Evolutionary conservation across 2,888 invertebrate genomes (phyloP).

Genomic region (Steromphala cineraria): DNA sequence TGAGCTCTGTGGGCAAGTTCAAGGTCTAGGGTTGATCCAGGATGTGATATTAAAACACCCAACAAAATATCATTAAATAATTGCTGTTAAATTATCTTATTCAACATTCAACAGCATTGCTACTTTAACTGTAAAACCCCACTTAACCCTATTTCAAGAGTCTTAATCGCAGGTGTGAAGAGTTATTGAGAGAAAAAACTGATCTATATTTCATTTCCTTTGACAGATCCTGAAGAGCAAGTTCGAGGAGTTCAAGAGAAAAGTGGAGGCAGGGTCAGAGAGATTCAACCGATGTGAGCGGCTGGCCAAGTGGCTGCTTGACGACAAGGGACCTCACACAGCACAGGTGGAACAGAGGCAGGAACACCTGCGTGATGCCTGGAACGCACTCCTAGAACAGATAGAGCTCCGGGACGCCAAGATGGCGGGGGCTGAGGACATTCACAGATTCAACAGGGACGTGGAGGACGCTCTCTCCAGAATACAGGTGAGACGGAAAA

Average conservation of each 20-base stretch:
- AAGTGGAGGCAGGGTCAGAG: slow-evolving; percentile 89
- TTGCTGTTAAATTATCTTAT: too few relatives aligned
- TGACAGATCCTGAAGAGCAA: slow-evolving; percentile 83
- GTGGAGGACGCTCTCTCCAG: slow-evolving; percentile 92
- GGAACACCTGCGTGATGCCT: slow-evolving; percentile 84
- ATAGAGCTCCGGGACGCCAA: slow-evolving; percentile 91
- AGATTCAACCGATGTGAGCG: slow-evolving; percentile 82
- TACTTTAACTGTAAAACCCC: too few relatives aligned
- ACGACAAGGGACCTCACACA: slow-evolving; percentile 89
- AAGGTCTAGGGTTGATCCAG: too few relatives aligned
- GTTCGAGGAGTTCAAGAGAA: slow-evolving; percentile 91
- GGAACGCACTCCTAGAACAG: slow-evolving; percentile 91
- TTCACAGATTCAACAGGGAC: slow-evolving; percentile 97
- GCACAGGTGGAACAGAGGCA: slow-evolving; percentile 89
- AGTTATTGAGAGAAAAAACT: too few relatives aligned
- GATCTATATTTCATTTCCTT: background rate
- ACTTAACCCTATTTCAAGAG: too few relatives aligned
- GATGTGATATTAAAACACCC: too few relatives aligned
- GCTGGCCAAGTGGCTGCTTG: slow-evolving; percentile 79
- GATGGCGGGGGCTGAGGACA: slow-evolving; percentile 94
- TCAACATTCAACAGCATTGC: too few relatives aligned
- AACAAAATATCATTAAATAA: too few relatives aligned
- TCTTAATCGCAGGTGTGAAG: background rate
- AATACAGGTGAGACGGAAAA: slow-evolving; percentile 79
- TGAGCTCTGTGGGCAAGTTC: too few relatives aligned